These are phyloP conservation scores for Eupithecia abbreviata DNA, from an alignment of 2,888 invertebrate species.

Conservation along the genomic window DNA sequence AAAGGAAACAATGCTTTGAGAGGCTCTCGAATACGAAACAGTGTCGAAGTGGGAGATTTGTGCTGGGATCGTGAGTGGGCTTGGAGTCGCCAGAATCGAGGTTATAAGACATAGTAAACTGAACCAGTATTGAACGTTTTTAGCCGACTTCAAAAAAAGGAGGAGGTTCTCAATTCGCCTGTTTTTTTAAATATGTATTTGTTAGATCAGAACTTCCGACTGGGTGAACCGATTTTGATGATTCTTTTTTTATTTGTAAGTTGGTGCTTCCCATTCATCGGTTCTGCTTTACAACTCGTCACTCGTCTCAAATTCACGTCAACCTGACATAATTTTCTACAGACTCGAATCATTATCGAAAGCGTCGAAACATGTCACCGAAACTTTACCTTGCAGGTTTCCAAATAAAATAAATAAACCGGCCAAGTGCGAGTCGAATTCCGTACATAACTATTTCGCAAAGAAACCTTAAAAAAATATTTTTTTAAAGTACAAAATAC, in stretches of 20 bases:
- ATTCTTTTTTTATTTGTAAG: no score
- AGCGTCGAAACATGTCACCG: neutral
- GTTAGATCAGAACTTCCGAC: no score
- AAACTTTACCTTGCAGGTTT: neutral
- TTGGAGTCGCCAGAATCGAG: constrained; percentile 34
- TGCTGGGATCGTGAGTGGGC: constrained; percentile 55
- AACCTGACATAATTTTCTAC: neutral
- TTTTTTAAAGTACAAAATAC: no score
- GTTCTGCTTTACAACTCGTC: neutral
- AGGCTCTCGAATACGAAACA: constrained; percentile 54
- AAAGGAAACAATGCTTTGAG: constrained; percentile 57
- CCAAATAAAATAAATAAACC: neutral
- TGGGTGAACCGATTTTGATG: no score
- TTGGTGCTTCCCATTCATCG: no score
- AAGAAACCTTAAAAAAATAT: no score
- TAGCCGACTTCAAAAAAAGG: neutral
- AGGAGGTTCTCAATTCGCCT: no score
- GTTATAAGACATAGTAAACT: neutral
- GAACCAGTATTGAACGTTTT: constrained; percentile 15
- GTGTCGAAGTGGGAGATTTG: constrained; percentile 64
- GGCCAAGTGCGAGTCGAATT: no score
- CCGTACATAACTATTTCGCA: no score
- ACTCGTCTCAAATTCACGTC: neutral
- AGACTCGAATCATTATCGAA: neutral
- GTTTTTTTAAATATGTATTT: no score